phyloP scores from a whole-genome alignment of 2,797 vertebrate species.

The Chelon auratus region DNA sequence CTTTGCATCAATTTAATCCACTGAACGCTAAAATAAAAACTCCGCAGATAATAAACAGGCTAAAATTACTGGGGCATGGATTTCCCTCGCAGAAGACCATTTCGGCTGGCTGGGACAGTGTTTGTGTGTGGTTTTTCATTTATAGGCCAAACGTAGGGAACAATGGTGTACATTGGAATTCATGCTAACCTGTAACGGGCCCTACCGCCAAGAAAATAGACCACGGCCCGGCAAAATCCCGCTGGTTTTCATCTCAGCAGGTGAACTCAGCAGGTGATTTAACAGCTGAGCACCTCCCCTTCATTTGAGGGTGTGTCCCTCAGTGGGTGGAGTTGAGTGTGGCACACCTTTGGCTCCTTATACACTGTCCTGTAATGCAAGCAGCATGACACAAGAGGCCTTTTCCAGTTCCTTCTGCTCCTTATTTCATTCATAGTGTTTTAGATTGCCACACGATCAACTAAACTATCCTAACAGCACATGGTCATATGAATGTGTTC shows the following conservation, averaged over 20 bases:
- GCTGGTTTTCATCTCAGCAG: neutral
- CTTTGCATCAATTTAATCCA: neutral
- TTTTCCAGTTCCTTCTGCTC: neutral
- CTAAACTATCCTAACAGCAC: neutral
- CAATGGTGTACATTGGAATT: neutral
- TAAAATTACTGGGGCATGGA: neutral
- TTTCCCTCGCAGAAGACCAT: neutral
- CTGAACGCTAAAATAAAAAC: neutral
- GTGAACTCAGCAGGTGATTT: slow-evolving; percentile 11
- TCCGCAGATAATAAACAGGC: neutral
- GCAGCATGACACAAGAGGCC: neutral
- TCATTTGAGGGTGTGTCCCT: neutral
- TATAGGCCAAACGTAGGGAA: neutral
- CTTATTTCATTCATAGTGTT: slow-evolving; percentile 1
- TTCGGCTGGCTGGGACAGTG: neutral
- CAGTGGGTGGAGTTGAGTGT: slow-evolving; percentile 25
- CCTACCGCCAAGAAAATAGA: slow-evolving; percentile 2
- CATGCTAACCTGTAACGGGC: neutral
- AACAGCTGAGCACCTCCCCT: slow-evolving; percentile 1
- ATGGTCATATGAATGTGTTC: neutral
- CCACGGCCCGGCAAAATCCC: neutral
- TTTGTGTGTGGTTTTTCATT: neutral
- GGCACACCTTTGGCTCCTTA: neutral
- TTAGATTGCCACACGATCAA: slow-evolving; percentile 3
- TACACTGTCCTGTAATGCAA: neutral